A percentile compares a stretch with the other conserved stretches of the same genome.
phyloP scores from a whole-genome alignment of 1,140 invertebrate species.

The Psix sp. region DNA sequence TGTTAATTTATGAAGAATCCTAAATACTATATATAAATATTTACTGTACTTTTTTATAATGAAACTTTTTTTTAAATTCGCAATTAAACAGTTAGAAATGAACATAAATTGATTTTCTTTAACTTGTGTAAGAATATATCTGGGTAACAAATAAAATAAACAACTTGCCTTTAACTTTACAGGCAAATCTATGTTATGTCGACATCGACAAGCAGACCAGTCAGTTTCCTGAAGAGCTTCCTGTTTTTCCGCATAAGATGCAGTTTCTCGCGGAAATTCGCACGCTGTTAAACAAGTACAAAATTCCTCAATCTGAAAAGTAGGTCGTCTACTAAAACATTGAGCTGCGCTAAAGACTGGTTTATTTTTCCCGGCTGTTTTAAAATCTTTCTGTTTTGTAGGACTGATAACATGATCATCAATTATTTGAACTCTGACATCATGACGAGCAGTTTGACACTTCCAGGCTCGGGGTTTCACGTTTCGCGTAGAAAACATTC shows the following conservation, averaged over 20 bases:
- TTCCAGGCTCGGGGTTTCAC: constrained; percentile 76
- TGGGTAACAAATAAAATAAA: constrained; percentile 48
- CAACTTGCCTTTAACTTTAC: constrained; percentile 44
- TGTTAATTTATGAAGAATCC: too few relatives aligned
- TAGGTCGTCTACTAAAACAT: constrained; percentile 54
- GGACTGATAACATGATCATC: constrained; percentile 78
- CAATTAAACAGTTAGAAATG: too few relatives aligned
- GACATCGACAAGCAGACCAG: constrained; percentile 95
- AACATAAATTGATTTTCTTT: too few relatives aligned
- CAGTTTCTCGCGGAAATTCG: constrained; percentile 92
- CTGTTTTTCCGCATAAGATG: constrained; percentile 91
- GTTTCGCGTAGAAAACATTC: constrained; percentile 83
- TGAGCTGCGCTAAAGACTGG: background rate
- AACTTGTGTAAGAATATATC: too few relatives aligned
- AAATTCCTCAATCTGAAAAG: constrained; percentile 77
- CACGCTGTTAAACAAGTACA: constrained; percentile 86
- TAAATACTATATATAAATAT: too few relatives aligned
- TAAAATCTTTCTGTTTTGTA: constrained; percentile 68
- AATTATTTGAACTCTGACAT: constrained; percentile 77
- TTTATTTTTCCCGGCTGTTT: background rate
- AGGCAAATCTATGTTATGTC: constrained; percentile 95
- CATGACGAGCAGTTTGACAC: constrained; percentile 78
- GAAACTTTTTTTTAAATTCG: too few relatives aligned
- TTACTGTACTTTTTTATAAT: too few relatives aligned
- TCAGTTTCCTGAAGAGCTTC: constrained; percentile 96